A percentile compares a stretch with the other conserved stretches of the same genome.
phyloP scores from a whole-genome alignment of 92 coral and sea anemone species.

The Scolanthus callimorphus region DNA sequence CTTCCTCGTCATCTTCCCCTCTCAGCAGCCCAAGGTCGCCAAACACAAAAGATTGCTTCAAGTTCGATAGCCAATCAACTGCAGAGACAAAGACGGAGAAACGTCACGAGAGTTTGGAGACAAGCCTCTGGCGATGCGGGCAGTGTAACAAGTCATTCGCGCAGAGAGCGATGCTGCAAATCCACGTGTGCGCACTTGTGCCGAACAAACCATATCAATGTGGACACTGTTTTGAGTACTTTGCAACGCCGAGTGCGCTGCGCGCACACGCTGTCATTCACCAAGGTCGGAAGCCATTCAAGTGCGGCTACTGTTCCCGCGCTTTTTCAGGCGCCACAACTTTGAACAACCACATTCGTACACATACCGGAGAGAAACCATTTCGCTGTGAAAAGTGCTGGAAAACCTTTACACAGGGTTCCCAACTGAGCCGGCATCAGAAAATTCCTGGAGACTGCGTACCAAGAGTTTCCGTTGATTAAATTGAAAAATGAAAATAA shows the following conservation, averaged over 20 bases:
- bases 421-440: constrained; percentile 96
- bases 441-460: constrained; percentile 75
- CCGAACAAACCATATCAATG: constrained; percentile 87
- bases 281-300: constrained; percentile 92
- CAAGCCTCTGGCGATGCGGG: constrained; percentile 81
- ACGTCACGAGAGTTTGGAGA: constrained; percentile 41
- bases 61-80: constrained; percentile 8
- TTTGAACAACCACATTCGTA: constrained; percentile 89
- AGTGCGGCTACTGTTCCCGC: constrained; percentile 94
- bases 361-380: constrained; percentile 97
- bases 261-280: constrained; percentile 98
- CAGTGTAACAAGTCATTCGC: constrained; percentile 86
- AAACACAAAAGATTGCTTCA: not conserved
- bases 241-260: constrained; percentile 72
- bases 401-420: constrained; percentile 80
- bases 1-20: not conserved
- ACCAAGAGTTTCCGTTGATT: not conserved
- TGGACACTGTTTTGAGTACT: constrained; percentile 87
- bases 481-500: not conserved
- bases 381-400: constrained; percentile 86
- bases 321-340: constrained; percentile 96
- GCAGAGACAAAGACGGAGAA: constrained; percentile 3
- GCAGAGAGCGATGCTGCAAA: constrained; percentile 78
- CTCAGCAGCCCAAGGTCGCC: constrained; percentile 5
- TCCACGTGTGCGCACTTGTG: constrained; percentile 68